These are phyloP conservation scores for Albula glossodonta DNA, from an alignment of 2,113 vertebrate species.

Conservation along the genomic window DNA sequence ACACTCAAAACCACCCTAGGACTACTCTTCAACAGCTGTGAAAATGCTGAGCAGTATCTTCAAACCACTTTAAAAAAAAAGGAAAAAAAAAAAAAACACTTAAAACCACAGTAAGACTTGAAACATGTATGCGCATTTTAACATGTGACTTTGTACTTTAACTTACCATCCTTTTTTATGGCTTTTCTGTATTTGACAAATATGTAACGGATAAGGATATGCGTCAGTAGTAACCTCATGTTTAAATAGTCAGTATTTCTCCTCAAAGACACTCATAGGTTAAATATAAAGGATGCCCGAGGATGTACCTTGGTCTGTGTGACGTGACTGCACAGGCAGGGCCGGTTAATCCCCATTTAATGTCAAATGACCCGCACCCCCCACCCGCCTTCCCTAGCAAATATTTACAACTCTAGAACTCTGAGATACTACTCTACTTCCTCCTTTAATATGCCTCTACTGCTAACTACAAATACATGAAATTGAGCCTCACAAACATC, in stretches of 20 bases:
- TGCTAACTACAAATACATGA: slow-evolving; percentile 9
- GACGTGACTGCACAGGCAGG: background rate
- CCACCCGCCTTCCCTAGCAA: background rate
- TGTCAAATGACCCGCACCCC: background rate
- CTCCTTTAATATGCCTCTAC: background rate
- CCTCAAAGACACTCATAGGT: background rate
- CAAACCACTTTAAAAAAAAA: background rate
- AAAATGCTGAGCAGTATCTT: background rate
- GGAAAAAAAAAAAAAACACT: background rate
- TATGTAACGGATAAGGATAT: background rate
- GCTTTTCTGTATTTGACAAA: slow-evolving; percentile 2
- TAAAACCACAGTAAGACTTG: slow-evolving; percentile 8
- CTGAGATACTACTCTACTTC: slow-evolving; percentile 5
- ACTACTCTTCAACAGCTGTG: background rate
- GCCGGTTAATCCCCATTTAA: too few species aligned
- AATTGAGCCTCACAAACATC: background rate
- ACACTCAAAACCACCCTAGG: too few species aligned
- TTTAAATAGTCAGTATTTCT: slow-evolving; percentile 18
- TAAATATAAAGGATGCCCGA: background rate
- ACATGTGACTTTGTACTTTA: background rate
- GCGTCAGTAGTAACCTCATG: slow-evolving; percentile 3
- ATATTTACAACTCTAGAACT: background rate
- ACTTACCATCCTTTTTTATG: background rate
- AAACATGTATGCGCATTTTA: background rate
- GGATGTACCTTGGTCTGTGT: background rate